Evolutionary conservation across 2,113 vertebrate genomes (phyloP).

Genomic region (Gallinago undulata): DNA sequence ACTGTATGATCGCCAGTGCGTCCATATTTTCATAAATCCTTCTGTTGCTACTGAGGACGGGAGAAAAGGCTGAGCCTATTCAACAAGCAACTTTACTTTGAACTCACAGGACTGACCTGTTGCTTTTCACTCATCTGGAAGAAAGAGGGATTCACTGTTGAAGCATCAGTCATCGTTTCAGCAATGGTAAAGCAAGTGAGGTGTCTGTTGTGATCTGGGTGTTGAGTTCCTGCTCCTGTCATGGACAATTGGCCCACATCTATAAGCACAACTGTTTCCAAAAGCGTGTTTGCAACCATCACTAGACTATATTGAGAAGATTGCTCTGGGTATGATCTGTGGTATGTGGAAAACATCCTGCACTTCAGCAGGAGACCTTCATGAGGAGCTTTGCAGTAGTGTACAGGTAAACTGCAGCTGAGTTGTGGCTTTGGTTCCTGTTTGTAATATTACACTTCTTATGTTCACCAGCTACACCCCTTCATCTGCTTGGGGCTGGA

Average conservation of each 20-base stretch:
- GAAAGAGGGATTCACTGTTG: background rate
- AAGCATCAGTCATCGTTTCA: background rate
- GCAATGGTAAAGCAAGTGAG: fast-evolving
- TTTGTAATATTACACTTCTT: background rate
- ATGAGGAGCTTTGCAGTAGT: fast-evolving
- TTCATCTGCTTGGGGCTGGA: background rate
- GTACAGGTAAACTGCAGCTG: background rate
- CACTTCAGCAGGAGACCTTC: background rate
- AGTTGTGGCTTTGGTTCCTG: background rate
- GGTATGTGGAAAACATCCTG: background rate
- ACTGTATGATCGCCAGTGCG: fast-evolving
- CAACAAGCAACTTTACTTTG: background rate
- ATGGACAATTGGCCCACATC: too few relatives aligned
- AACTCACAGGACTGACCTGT: background rate
- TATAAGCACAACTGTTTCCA: background rate
- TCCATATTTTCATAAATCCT: background rate
- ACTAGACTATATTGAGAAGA: background rate
- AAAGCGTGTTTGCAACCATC: background rate
- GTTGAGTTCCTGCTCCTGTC: background rate
- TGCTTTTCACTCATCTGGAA: background rate
- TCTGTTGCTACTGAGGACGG: background rate
- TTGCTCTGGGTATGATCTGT: too few relatives aligned
- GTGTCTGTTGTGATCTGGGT: background rate
- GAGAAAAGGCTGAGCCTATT: background rate
- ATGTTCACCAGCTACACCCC: background rate